phyloP scores from a whole-genome alignment of 2,888 invertebrate species.

The Drosophila dives region DNA sequence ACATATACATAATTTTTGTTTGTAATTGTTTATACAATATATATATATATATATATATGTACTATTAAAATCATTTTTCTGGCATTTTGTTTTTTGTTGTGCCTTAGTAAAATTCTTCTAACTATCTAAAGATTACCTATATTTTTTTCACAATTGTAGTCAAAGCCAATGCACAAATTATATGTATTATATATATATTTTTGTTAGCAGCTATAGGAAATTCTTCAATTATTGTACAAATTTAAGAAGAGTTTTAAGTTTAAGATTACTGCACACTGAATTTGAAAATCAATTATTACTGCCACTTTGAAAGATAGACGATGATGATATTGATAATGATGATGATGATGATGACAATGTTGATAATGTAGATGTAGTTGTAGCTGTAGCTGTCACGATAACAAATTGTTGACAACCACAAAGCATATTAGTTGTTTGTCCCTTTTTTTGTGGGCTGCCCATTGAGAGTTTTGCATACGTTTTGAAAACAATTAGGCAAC shows the following conservation, averaged over 20 bases:
- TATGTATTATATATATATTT: too few species aligned
- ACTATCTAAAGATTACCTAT: too few species aligned
- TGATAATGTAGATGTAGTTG: conserved; percentile 3
- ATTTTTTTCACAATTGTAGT: too few species aligned
- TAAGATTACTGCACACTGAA: conserved; percentile 52
- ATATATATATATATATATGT: too few species aligned
- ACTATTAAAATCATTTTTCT: too few species aligned
- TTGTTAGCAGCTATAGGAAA: not conserved
- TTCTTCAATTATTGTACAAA: not conserved
- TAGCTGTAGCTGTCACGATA: conserved; percentile 32
- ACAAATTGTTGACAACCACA: conserved; percentile 45
- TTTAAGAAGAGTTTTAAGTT: conserved; percentile 1
- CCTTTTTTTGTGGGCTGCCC: conserved; percentile 22
- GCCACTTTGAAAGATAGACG: conserved; percentile 16
- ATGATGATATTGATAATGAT: conserved; percentile 12
- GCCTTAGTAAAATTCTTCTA: too few species aligned
- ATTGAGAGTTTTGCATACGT: conserved; percentile 47
- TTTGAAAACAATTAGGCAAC: conserved; percentile 63
- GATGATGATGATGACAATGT: conserved; percentile 6
- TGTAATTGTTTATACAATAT: too few species aligned
- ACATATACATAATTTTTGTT: too few species aligned
- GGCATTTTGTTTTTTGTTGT: too few species aligned
- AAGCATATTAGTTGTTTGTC: conserved; percentile 41
- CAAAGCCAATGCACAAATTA: too few species aligned
- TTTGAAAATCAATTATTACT: not conserved